These are phyloP conservation scores for Macroteleia sp. DNA, from an alignment of 2,888 invertebrate species.

Conservation along the genomic window DNA sequence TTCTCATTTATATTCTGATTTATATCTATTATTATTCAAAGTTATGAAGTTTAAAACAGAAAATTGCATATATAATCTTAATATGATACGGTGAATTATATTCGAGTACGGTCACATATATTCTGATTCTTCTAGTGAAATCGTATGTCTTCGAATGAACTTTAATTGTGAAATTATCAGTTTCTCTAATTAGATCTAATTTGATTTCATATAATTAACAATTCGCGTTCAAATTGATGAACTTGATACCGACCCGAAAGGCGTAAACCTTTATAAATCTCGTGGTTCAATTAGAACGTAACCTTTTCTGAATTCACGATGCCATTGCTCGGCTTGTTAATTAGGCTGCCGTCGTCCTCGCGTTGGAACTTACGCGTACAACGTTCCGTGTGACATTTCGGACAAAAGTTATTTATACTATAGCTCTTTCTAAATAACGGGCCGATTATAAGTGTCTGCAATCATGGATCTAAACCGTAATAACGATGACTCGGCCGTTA, in stretches of 20 bases:
- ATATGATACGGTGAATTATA: no score
- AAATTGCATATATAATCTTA: no score
- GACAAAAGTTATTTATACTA: slow-evolving; percentile 63
- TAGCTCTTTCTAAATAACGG: slow-evolving; percentile 62
- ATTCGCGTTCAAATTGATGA: slow-evolving; percentile 43
- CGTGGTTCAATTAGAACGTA: slow-evolving; percentile 52
- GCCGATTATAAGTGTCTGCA: slow-evolving; percentile 59
- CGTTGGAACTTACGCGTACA: slow-evolving; percentile 36
- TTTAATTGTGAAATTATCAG: slow-evolving; percentile 23
- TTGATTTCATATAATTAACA: slow-evolving; percentile 32
- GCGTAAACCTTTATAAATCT: slow-evolving; percentile 46
- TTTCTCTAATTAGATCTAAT: slow-evolving; percentile 46
- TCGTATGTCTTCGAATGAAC: no score
- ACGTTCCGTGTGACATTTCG: slow-evolving; percentile 56
- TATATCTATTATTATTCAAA: no score
- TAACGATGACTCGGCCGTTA: slow-evolving; percentile 59
- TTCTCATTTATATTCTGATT: no score
- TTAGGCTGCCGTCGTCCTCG: slow-evolving; percentile 40
- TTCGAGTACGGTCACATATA: no score
- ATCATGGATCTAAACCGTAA: slow-evolving; percentile 64
- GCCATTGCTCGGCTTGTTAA: slow-evolving; percentile 43
- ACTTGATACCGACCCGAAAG: slow-evolving; percentile 24
- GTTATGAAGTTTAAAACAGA: no score
- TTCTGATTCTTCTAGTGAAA: no score
- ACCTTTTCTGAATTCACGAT: slow-evolving; percentile 53